A percentile compares a stretch with the other conserved stretches of the same genome.
Evolutionary conservation across 2,888 invertebrate species (phyloP).

Genomic region (Tillus elongatus): DNA sequence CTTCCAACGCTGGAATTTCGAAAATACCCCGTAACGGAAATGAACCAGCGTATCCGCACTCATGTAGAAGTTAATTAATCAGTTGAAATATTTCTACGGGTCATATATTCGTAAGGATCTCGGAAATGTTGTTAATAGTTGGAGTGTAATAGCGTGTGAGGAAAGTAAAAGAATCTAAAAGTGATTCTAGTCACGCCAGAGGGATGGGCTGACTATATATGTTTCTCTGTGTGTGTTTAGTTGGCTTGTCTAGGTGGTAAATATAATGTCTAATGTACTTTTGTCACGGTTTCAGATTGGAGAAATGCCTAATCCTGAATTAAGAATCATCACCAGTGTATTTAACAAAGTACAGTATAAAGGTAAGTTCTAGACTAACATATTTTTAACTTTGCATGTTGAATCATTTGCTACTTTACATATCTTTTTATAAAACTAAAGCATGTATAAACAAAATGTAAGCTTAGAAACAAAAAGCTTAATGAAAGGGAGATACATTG

Average conservation of each 20-base stretch:
- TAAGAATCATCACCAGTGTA: conserved; percentile 77
- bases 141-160: conserved; percentile 22
- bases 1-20: too few species aligned
- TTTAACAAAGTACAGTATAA: conserved; percentile 78
- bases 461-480: too few species aligned
- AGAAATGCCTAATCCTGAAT: conserved; percentile 75
- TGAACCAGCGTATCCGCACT: too few species aligned
- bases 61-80: too few species aligned
- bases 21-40: too few species aligned
- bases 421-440: too few species aligned
- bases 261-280: conserved; percentile 17
- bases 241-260: conserved; percentile 19
- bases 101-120: background rate
- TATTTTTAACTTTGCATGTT: too few species aligned
- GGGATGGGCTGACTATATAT: conserved; percentile 29
- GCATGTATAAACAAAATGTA: too few species aligned
- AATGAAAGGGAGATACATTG: too few species aligned
- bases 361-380: too few species aligned
- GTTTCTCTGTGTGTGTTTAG: conserved; percentile 18
- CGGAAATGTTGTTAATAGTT: background rate
- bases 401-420: too few species aligned
- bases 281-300: conserved; percentile 59
- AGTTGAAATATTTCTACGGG: too few species aligned
- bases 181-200: conserved; percentile 37
- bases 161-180: conserved; percentile 25